Percentiles rank a stretch among this genome's conserved stretches.
These are phyloP conservation scores for Pandemis cinnamomeana DNA, from an alignment of 2,888 invertebrate species.

Conservation along the genomic window DNA sequence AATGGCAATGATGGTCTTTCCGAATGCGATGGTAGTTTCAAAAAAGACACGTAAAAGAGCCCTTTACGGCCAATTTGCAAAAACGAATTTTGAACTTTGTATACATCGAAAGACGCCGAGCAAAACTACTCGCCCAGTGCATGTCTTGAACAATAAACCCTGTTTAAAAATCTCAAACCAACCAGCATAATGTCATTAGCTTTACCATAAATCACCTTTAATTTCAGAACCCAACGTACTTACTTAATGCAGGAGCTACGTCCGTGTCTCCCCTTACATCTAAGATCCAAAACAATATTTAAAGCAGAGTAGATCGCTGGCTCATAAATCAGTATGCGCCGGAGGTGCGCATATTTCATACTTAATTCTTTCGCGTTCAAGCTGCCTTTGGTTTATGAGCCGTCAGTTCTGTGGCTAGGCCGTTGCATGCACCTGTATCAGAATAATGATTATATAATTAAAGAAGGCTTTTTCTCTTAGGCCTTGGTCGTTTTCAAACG, in stretches of 20 bases:
- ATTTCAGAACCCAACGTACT: constrained; percentile 9
- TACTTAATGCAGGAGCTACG: constrained; percentile 15
- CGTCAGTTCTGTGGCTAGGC: constrained; percentile 59
- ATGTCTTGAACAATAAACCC: neutral
- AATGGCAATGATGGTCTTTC: too few relatives aligned
- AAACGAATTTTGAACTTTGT: too few relatives aligned
- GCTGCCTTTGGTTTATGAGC: constrained; percentile 68
- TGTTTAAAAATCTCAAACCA: neutral
- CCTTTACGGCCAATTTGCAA: too few relatives aligned
- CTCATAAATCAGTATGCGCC: constrained; percentile 80
- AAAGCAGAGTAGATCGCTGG: constrained; percentile 64
- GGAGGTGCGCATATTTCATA: constrained; percentile 82
- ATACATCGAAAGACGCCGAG: too few relatives aligned
- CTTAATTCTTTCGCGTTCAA: constrained; percentile 80
- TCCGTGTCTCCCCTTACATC: constrained; percentile 37
- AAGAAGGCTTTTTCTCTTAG: constrained; percentile 8
- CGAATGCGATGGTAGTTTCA: too few relatives aligned
- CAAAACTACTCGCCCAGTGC: too few relatives aligned
- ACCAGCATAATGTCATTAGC: constrained; percentile 42
- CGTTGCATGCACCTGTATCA: constrained; percentile 60
- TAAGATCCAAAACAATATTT: constrained; percentile 57
- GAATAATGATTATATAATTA: constrained; percentile 35
- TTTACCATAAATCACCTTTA: constrained; percentile 13
- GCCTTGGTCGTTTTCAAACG: too few relatives aligned
- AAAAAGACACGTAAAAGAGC: too few relatives aligned